phyloP scores from a whole-genome alignment of 2,113 vertebrate genomes.

The Aplodontia rufa region DNA sequence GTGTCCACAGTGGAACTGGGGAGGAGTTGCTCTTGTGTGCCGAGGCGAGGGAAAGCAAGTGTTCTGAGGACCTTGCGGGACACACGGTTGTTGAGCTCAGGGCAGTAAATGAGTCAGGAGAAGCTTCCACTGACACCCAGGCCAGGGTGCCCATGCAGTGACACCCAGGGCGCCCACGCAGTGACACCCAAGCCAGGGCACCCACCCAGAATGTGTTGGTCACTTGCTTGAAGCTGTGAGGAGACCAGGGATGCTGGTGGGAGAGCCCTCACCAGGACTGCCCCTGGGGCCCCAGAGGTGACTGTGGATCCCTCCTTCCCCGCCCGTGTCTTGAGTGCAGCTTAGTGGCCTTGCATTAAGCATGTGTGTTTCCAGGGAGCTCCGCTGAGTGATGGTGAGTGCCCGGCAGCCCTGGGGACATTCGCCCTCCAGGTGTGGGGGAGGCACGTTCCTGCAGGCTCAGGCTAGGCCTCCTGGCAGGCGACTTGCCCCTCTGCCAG shows the following conservation, averaged over 20 bases:
- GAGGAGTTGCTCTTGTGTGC: accelerated
- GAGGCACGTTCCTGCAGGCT: background rate
- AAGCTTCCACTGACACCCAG: accelerated
- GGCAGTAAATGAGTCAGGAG: background rate
- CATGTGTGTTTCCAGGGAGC: background rate
- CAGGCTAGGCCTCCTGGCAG: too few species aligned
- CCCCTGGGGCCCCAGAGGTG: background rate
- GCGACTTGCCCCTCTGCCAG: slow-evolving; percentile 40
- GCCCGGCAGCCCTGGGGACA: background rate
- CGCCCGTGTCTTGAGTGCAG: too few species aligned
- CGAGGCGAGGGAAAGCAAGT: background rate
- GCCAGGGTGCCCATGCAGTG: accelerated
- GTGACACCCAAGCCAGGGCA: accelerated
- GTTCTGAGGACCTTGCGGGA: background rate
- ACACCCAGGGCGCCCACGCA: accelerated
- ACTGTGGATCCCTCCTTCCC: too few species aligned
- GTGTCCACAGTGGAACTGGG: accelerated
- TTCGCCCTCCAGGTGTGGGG: background rate
- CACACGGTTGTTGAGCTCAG: background rate
- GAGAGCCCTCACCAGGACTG: background rate
- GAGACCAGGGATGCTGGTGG: background rate
- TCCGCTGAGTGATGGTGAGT: accelerated
- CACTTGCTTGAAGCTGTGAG: accelerated
- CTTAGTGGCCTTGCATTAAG: background rate
- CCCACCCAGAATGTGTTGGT: accelerated